phyloP scores from a whole-genome alignment of 2,888 invertebrate species.

The Deilephila porcellus region DNA sequence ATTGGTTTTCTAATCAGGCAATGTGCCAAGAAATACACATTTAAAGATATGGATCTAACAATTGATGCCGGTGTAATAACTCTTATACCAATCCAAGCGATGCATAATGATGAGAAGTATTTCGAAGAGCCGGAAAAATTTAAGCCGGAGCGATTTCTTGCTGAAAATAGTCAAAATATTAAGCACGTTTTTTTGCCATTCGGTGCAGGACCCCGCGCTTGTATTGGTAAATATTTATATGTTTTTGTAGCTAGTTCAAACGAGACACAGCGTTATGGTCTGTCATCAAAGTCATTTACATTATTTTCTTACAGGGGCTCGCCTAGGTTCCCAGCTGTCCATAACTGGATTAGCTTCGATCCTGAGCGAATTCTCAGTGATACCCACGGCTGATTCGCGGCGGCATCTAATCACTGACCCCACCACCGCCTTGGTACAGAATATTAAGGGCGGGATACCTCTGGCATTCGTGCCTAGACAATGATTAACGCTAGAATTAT shows the following conservation, averaged over 20 bases:
- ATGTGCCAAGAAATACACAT: conserved; percentile 42
- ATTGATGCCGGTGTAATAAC: conserved; percentile 47
- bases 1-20: conserved; percentile 41
- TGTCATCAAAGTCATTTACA: too few relatives aligned
- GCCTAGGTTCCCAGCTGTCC: neutral
- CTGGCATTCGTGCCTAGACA: neutral
- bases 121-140: conserved; percentile 49
- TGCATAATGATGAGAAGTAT: conserved; percentile 50
- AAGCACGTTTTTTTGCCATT: conserved; percentile 48
- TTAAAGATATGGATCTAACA: conserved; percentile 45
- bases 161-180: conserved; percentile 32
- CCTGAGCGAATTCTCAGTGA: neutral
- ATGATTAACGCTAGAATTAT: too few relatives aligned
- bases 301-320: neutral
- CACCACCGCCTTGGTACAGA: neutral
- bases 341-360: neutral
- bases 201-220: conserved; percentile 49
- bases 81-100: conserved; percentile 46
- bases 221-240: conserved; percentile 41
- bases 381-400: neutral
- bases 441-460: neutral
- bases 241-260: too few relatives aligned
- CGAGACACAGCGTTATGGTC: too few relatives aligned
- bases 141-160: conserved; percentile 47
- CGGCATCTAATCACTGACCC: neutral